Evolutionary conservation across 2,797 vertebrate species (phyloP), one percentile per base, ranked within the genome.

Genomic region (Rachycentron canadum): DNA sequence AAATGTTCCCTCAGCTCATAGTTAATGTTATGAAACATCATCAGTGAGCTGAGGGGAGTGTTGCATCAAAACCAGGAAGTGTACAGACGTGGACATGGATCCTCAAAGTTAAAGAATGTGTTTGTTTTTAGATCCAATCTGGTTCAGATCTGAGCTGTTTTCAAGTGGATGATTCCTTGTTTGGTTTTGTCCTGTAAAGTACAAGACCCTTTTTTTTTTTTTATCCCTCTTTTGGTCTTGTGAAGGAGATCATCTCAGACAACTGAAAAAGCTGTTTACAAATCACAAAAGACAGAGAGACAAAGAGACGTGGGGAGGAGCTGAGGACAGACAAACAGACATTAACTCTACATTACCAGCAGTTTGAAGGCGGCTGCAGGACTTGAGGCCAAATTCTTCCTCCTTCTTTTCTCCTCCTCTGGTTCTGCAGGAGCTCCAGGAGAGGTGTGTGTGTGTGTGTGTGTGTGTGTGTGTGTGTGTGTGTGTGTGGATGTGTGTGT

Each of bases 291-390:
- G 38, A 76, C 13, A 16, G 70, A 66, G 5, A 47, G 40, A 64
- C n/a, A 32, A 36, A 63, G 47, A 28, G 38, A 32, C 32, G 49
- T 55, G 16, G 19, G 34, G 36, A 21, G 61, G 61, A 47, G 61
- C 61, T 32, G 52, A n/a, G 53, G 70, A 61, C 56, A 30, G 81
- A 78, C 21, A 23, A 57, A 78, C 23, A 28, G 23, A 69, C 93
- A 93, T 73, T 61, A 81, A 84, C 76, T 68, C 76, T 88, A 91
- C 86, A 10, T 92, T 92, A 92, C 91, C 92, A 78, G 83, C 41
- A 72, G 70, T 82, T 79, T 56, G 77, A 84, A 85, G 87, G 78
- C 69, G 10, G 73, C 71, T 83, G 76, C 60, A 73, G 72, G 72
- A 87, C 69, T 70, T n/a, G 17, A 68, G 73, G 82, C 76, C 88